Evolutionary conservation across 2,888 invertebrate species (phyloP), one percentile per base, ranked within the genome.

Genomic region (Eupithecia pulchellata): DNA sequence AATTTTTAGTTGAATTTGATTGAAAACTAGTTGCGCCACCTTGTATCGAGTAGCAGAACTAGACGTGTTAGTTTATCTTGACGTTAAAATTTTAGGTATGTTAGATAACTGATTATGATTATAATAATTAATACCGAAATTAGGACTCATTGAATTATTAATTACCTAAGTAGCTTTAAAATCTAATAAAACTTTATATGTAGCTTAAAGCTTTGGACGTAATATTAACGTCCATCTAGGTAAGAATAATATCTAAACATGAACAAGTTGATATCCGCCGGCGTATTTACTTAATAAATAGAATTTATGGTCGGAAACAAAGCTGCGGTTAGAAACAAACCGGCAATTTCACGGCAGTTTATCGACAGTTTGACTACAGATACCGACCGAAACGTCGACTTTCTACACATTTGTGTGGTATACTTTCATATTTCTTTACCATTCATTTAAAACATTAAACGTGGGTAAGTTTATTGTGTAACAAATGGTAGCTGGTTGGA

Each of bases 361-460:
- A 84, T 84, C 81, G 81, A 76, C 78, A 61, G 82, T 88, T 89
- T 84, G 84, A 84, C 81, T 81, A 76, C 77, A 83, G 82, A 75
- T 81, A 82, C 80, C 78, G 78, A 81, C 79, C 76, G 80, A 83
- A 84, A 84, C 79, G 78, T 74, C 62, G 83, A 87, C 91, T 93
- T 93, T 93, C 92, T 86, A 88, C 82, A 75, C 84, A 85, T 91
- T n/a, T 90, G 88, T 91, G 86, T 85, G 86, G 87, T 82, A 80
- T 88, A 91, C 92, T 93, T 92, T 92, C 92, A 86, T 89, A 89
- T 89, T 91, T 88, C 85, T 88, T 61, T 82, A 81, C 78, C 76
- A 83, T 91, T 78, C 81, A 83, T 90, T 89, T 87, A 86, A 89
- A 88, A 87, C 89, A 84, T 85, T 86, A 87, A 89, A 88, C 81